These are phyloP conservation scores for Synanthedon andrenaeformis DNA, from an alignment of 2,888 invertebrate species.

Conservation along the genomic window DNA sequence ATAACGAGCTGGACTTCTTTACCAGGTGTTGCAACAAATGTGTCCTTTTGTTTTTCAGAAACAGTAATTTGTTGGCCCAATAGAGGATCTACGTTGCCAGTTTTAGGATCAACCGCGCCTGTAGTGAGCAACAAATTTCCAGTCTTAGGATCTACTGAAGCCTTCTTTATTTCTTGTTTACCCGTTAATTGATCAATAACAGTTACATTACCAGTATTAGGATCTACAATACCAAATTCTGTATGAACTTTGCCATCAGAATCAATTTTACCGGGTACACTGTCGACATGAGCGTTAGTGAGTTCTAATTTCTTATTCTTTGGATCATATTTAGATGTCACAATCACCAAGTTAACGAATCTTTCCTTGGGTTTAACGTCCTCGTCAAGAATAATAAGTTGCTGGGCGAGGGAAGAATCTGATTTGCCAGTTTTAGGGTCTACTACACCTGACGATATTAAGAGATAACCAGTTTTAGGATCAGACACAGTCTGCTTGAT, in stretches of 20 bases:
- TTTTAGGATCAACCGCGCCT: slow-evolving; percentile 64
- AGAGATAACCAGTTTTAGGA: slow-evolving; percentile 67
- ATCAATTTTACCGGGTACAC: slow-evolving; percentile 44
- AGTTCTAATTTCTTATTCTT: slow-evolving; percentile 64
- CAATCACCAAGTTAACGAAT: slow-evolving; percentile 57
- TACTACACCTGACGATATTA: slow-evolving; percentile 70
- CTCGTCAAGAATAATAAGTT: slow-evolving; percentile 56
- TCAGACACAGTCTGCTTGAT: slow-evolving; percentile 69
- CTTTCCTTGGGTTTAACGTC: slow-evolving; percentile 60
- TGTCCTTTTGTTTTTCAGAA: slow-evolving; percentile 39
- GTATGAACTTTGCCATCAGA: slow-evolving; percentile 69
- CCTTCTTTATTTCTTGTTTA: slow-evolving; percentile 69
- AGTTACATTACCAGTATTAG: slow-evolving; percentile 68
- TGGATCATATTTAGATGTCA: slow-evolving; percentile 72
- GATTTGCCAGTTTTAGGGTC: slow-evolving; percentile 74
- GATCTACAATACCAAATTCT: slow-evolving; percentile 71
- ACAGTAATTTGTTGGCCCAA: slow-evolving; percentile 65
- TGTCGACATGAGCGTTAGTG: slow-evolving; percentile 59
- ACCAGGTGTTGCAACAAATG: slow-evolving; percentile 38
- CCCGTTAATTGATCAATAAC: slow-evolving; percentile 72
- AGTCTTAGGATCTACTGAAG: slow-evolving; percentile 72
- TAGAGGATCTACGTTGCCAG: slow-evolving; percentile 61
- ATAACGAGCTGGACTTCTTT: slow-evolving; percentile 56
- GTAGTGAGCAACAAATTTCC: slow-evolving; percentile 66
- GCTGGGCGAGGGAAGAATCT: slow-evolving; percentile 75